phyloP scores from a whole-genome alignment of 2,113 vertebrate species.

The Hassar affinis region DNA sequence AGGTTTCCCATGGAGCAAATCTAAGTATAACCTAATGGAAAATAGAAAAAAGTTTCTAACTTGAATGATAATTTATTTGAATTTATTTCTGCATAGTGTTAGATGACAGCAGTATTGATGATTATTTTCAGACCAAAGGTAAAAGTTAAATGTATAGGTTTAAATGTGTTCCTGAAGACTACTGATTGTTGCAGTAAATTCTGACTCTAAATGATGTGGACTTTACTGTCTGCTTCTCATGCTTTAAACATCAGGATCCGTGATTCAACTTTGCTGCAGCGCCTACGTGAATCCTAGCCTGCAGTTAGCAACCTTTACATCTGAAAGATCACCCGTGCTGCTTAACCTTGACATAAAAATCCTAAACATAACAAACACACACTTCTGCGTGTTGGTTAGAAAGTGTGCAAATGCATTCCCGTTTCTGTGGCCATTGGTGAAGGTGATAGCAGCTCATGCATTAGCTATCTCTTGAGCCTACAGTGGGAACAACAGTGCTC shows the following conservation, averaged over 20 bases:
- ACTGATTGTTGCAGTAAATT: background rate
- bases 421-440: background rate
- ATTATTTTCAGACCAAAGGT: background rate
- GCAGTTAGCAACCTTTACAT: background rate
- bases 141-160: background rate
- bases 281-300: background rate
- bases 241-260: background rate
- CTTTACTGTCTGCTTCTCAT: background rate
- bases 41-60: conserved; percentile 11
- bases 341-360: background rate
- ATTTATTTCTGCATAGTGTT: conserved; percentile 2
- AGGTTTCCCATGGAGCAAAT: conserved; percentile 21
- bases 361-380: background rate
- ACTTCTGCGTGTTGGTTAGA: background rate
- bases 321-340: background rate
- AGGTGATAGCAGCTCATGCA: background rate
- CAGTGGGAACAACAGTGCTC: background rate
- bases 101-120: background rate
- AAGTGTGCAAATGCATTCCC: background rate
- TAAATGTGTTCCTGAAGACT: background rate
- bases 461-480: background rate
- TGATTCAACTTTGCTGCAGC: background rate
- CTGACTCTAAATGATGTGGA: background rate
- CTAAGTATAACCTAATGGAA: conserved; percentile 17
- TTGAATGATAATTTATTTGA: background rate